phyloP scores from a whole-genome alignment of 2,888 invertebrate species.

The Lasioglossum morio region DNA sequence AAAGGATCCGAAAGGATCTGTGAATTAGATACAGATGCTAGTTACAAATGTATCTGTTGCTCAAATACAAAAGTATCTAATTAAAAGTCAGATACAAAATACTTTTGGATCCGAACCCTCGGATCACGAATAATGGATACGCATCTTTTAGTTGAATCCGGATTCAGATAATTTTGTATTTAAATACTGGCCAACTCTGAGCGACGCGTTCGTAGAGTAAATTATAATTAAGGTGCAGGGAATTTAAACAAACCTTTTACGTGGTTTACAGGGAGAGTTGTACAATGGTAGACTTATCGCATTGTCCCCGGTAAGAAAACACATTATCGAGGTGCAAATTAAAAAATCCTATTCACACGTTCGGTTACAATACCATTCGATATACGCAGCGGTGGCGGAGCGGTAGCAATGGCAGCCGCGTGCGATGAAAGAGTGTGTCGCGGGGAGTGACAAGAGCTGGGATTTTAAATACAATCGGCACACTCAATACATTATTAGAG shows the following conservation, averaged over 20 bases:
- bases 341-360: constrained; percentile 25
- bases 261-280: background rate
- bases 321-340: constrained; percentile 18
- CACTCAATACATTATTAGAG: constrained; percentile 55
- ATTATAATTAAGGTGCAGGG: background rate
- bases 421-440: constrained; percentile 13
- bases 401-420: background rate
- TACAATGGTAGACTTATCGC: background rate
- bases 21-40: too few relatives aligned
- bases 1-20: too few relatives aligned
- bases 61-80: too few relatives aligned
- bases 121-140: too few relatives aligned
- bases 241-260: background rate
- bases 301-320: constrained; percentile 6
- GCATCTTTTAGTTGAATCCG: too few relatives aligned
- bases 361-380: constrained; percentile 37
- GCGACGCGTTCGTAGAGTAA: background rate
- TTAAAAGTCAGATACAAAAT: too few relatives aligned
- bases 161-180: too few relatives aligned
- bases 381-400: background rate
- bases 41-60: too few relatives aligned
- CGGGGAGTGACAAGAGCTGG: constrained; percentile 17
- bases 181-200: too few relatives aligned
- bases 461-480: constrained; percentile 51
- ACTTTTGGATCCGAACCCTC: too few relatives aligned